phyloP scores from a whole-genome alignment of 2,797 vertebrate species.

The Pachyuromys duprasi region DNA sequence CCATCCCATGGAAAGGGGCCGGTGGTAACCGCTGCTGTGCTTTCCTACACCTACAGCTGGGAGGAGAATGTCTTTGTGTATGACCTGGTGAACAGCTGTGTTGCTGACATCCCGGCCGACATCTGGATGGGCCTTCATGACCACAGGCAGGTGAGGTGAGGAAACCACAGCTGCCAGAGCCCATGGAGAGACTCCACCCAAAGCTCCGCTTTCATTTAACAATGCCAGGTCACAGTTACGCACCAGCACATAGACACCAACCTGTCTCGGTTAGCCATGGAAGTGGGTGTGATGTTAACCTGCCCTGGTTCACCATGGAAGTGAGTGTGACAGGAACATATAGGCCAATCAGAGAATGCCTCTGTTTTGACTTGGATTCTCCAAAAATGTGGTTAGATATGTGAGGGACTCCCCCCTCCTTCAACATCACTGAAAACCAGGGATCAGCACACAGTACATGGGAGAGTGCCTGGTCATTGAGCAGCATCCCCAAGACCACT shows the following conservation, averaged over 20 bases:
- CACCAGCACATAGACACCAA: neutral
- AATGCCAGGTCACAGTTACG: neutral
- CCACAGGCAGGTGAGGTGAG: slow-evolving; percentile 88
- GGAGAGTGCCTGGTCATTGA: neutral
- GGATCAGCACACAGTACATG: neutral
- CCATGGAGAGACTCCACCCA: neutral
- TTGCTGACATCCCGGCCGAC: slow-evolving; percentile 90
- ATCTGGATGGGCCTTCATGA: slow-evolving; percentile 91
- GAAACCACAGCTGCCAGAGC: neutral
- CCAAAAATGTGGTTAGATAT: neutral
- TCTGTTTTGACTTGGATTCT: neutral
- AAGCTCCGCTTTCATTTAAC: neutral
- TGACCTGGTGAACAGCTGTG: slow-evolving; percentile 91
- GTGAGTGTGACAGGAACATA: neutral
- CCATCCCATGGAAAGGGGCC: neutral
- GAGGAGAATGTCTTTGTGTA: slow-evolving; percentile 92
- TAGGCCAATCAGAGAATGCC: neutral
- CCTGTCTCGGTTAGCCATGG: neutral
- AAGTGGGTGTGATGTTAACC: neutral
- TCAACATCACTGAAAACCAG: neutral
- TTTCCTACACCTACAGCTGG: slow-evolving; percentile 86
- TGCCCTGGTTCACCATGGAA: neutral
- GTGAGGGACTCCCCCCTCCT: neutral
- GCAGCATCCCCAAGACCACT: neutral
- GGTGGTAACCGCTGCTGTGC: neutral